phyloP scores from a whole-genome alignment of 2,888 invertebrate species.

The Drosophila maculinotata region DNA sequence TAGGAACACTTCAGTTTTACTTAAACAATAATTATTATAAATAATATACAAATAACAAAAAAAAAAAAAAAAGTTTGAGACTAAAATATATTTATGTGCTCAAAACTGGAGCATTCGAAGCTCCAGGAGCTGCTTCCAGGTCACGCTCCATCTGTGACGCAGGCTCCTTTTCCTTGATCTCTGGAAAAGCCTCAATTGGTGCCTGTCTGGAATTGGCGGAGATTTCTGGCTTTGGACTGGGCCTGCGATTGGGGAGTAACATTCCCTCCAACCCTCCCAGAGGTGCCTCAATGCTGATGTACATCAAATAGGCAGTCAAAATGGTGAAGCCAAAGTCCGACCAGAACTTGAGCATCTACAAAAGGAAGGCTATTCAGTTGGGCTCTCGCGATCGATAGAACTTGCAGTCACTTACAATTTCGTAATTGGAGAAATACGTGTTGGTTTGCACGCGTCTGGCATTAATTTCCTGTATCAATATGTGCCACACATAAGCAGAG shows the following conservation, averaged over 20 bases:
- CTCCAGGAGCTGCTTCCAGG: constrained; percentile 1
- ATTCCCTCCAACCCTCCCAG: constrained; percentile 49
- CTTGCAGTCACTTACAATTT: constrained; percentile 60
- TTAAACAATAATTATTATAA: not conserved
- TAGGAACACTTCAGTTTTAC: not conserved
- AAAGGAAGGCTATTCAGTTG: not conserved
- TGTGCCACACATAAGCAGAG: constrained; percentile 76
- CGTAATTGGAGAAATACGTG: constrained; percentile 75
- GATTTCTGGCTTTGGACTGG: not conserved
- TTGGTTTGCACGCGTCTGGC: constrained; percentile 56
- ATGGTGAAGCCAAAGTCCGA: constrained; percentile 75
- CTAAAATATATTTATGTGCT: not conserved
- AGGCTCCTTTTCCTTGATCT: not conserved
- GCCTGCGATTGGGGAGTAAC: constrained; percentile 30
- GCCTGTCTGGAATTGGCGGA: not conserved
- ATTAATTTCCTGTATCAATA: constrained; percentile 64
- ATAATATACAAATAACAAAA: not conserved
- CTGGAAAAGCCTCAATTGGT: not conserved
- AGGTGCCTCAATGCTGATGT: constrained; percentile 56
- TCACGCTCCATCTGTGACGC: not conserved
- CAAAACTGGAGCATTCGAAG: not conserved
- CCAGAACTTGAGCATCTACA: constrained; percentile 75
- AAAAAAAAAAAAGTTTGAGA: not conserved
- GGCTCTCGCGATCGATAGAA: not conserved
- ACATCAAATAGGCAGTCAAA: constrained; percentile 38